These are phyloP conservation scores for Pachliopta kotzebuea DNA, from an alignment of 2,888 invertebrate genomes.

Conservation along the genomic window DNA sequence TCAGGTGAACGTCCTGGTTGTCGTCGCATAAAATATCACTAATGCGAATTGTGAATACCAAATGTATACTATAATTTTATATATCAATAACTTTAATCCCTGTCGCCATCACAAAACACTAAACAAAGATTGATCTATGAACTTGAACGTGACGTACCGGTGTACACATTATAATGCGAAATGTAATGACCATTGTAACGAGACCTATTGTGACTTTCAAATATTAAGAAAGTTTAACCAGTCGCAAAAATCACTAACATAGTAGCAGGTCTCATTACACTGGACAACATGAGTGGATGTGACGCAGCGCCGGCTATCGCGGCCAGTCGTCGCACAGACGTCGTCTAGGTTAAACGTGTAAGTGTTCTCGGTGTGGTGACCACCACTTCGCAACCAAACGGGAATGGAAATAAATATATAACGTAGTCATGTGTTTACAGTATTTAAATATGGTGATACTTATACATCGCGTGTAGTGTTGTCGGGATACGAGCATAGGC, in stretches of 20 bases:
- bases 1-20: not conserved
- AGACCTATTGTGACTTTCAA: constrained; percentile 8
- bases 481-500: constrained; percentile 1
- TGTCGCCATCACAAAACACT: not conserved
- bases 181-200: not conserved
- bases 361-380: constrained; percentile 24
- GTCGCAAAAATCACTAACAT: constrained; percentile 1
- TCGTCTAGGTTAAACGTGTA: constrained; percentile 43
- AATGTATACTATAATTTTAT: no score
- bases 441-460: constrained; percentile 33
- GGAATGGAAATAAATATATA: constrained; percentile 7
- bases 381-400: constrained; percentile 4
- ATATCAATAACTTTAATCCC: not conserved
- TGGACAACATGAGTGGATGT: constrained; percentile 30
- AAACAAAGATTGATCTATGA: constrained; percentile 12
- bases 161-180: constrained; percentile 6
- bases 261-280: constrained; percentile 9
- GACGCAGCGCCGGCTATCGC: constrained; percentile 27
- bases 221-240: not conserved
- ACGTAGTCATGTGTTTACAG: constrained; percentile 18
- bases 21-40: no score
- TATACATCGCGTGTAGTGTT: constrained; percentile 39
- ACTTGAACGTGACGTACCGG: constrained; percentile 8
- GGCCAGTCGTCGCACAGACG: constrained; percentile 48
- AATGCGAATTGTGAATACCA: no score